Base-by-base conservation (phyloP, 2,888 invertebrate species). In the Stramonita haemastoma region DNA sequence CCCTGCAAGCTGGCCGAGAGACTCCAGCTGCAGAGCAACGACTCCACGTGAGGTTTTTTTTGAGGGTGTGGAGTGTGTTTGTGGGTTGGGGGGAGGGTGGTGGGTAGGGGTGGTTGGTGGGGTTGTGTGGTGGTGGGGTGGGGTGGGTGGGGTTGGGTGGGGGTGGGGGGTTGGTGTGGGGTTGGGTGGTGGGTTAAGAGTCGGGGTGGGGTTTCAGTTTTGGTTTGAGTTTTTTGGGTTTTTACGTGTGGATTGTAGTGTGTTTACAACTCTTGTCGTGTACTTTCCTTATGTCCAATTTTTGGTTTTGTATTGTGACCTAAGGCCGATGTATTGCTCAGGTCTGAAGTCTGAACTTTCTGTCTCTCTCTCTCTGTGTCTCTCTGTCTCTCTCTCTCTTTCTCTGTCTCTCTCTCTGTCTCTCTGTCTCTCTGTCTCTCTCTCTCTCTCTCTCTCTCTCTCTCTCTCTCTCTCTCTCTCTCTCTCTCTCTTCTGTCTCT, bases 1-100 rank as follows among this genome's bases (percentile, higher is more conserved):
- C 96, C 96, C 8, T 97, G 97, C 92, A 91, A 91, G 57, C 89
- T 95, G 77, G 89, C 93, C 0, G 93, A 93, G 56, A 92, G 93
- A 79, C 90, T 89, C 79, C 93, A 94, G 84, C 91, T 95, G n/a
- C 95, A 95, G 90, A 90, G 93, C 34, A 15, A 86, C 5, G 91
- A 92, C 5, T 94, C 94, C 5, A 91, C 92, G 96, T 96, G 90
- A 97, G 96, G 15, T 1, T 15, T 60, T 13, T 15, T 1, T 60
- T 4, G 22, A 2, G 60, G 60, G 60, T 19, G 4, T 60, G 60
- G 60, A 15, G 60, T 15, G 60, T 46, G 46, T 60, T 4, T 4
- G 15, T 60, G 4, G 60, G 60, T 15, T 15, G 60, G 4, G 4
- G 57, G 57, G 57, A 22, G 60, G 13, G 60, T 2, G 60, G 13